Percentiles rank a stretch among this genome's conserved stretches.
Evolutionary conservation across 2,888 invertebrate genomes (phyloP).

Genomic region (Diarsia rubi): DNA sequence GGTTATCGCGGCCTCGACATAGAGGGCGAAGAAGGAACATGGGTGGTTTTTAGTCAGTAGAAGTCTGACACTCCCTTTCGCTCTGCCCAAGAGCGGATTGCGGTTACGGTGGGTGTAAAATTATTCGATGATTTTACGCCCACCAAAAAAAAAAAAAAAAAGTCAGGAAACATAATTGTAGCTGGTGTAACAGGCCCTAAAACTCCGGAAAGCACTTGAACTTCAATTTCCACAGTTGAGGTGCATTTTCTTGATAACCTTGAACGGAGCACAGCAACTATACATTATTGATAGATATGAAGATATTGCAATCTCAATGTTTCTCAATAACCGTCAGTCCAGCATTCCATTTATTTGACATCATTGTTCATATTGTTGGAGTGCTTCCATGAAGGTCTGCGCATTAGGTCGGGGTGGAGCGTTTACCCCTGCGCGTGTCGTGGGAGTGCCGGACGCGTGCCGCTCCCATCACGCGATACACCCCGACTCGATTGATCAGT

Average conservation of each 20-base stretch:
- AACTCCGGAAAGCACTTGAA: slow-evolving; percentile 24
- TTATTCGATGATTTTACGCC: too few relatives aligned
- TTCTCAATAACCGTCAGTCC: slow-evolving; percentile 43
- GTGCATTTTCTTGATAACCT: slow-evolving; percentile 28
- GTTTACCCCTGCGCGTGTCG: slow-evolving; percentile 83
- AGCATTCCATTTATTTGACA: slow-evolving; percentile 60
- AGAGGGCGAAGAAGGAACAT: too few relatives aligned
- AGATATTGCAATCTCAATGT: slow-evolving; percentile 27
- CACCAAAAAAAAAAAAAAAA: too few relatives aligned
- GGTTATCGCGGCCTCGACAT: too few relatives aligned
- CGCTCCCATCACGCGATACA: slow-evolving; percentile 89
- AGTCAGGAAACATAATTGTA: too few relatives aligned
- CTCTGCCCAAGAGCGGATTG: too few relatives aligned
- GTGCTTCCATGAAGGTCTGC: slow-evolving; percentile 73
- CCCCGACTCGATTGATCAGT: slow-evolving; percentile 78
- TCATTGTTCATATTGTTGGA: slow-evolving; percentile 63
- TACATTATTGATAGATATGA: slow-evolving; percentile 41
- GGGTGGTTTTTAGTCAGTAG: too few relatives aligned
- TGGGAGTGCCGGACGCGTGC: slow-evolving; percentile 90
- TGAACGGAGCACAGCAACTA: background rate
- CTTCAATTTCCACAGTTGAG: slow-evolving; percentile 21
- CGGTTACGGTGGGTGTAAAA: too few relatives aligned
- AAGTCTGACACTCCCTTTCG: too few relatives aligned
- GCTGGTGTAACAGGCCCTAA: background rate
- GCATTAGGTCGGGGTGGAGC: slow-evolving; percentile 73